Conservation (phyloP, 2,113 vertebrate genomes). For the Antechinus flavipes region DNA sequence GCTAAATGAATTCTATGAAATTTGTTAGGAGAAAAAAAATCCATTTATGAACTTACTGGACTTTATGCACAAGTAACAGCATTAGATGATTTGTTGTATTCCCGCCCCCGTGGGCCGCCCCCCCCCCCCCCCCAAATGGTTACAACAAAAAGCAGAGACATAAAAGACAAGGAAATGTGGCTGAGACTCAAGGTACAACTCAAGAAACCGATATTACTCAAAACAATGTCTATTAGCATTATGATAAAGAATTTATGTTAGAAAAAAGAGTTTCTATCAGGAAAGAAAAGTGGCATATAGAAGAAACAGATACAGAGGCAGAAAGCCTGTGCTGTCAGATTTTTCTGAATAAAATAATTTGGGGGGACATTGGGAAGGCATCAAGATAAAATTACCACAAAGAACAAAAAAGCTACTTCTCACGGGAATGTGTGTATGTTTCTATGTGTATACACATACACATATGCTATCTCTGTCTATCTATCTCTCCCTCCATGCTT, state of each 20-base stretch:
- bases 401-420: background rate
- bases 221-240: background rate
- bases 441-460: background rate
- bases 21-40: background rate
- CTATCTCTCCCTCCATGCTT: background rate
- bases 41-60: conserved; percentile 22
- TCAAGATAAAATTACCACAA: background rate
- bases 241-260: conserved; percentile 22
- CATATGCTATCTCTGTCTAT: background rate
- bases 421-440: background rate
- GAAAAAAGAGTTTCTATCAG: conserved; percentile 3
- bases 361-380: background rate
- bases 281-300: background rate
- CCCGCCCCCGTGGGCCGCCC: no score
- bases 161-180: conserved; percentile 14
- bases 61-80: background rate
- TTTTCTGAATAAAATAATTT: background rate
- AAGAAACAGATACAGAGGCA: background rate
- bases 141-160: conserved; percentile 52
- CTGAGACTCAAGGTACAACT: conserved; percentile 9
- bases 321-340: background rate
- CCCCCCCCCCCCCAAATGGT: background rate
- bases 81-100: background rate
- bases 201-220: conserved; percentile 4
- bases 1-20: conserved; percentile 18